Evolutionary conservation across 2,797 vertebrate genomes (phyloP).

Genomic region (Hirundo rustica): DNA sequence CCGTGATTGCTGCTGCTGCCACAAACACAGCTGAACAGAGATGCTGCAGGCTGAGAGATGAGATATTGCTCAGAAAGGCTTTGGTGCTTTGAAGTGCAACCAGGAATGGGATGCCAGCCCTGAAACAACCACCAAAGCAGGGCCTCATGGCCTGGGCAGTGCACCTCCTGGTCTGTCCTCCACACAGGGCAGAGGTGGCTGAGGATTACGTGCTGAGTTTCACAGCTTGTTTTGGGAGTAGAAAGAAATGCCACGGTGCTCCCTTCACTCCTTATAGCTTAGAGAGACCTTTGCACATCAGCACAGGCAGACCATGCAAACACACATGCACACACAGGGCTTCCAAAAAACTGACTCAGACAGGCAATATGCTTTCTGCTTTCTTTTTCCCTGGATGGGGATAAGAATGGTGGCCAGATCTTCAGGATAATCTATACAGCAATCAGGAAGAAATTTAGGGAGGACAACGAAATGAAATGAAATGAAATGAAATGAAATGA

Average conservation of each 20-base stretch:
- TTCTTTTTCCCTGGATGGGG: not conserved
- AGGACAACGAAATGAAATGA: not conserved
- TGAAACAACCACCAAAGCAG: not conserved
- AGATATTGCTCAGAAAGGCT: not conserved
- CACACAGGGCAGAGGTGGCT: accelerated
- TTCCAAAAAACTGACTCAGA: not conserved
- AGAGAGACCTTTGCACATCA: not conserved
- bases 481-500: not conserved
- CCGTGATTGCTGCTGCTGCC: not conserved
- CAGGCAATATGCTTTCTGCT: not conserved
- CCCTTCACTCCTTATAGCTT: not conserved
- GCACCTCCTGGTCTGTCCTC: not conserved
- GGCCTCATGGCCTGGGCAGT: not conserved
- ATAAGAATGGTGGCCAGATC: not conserved
- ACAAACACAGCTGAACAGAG: not conserved
- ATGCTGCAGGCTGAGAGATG: not conserved
- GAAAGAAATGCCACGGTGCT: not conserved
- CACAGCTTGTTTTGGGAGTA: not conserved
- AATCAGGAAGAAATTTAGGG: not conserved
- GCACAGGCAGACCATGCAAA: not conserved
- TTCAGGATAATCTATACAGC: not conserved
- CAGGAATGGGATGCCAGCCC: not conserved
- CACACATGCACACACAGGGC: accelerated
- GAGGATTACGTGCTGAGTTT: not conserved
- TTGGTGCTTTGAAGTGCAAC: not conserved